Base-by-base conservation (phyloP, 2,113 vertebrate species). In the Rynchops niger region DNA sequence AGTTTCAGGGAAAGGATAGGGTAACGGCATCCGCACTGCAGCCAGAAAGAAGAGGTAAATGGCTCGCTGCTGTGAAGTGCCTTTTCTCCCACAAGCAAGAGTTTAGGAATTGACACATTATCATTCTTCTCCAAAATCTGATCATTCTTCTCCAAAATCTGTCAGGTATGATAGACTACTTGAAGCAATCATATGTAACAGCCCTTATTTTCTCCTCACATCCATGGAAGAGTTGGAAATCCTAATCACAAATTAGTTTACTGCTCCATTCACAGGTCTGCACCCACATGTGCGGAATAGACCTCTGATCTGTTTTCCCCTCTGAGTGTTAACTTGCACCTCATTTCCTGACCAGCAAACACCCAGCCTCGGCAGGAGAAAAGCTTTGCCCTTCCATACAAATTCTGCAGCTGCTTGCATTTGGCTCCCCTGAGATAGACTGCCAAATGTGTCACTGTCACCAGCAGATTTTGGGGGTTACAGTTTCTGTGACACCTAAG, bases 21-120 rank as follows among this genome's bases (percentile, higher is more conserved):
- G 5, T 59, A 69, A 6, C 1, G 3, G 47, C 6, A 76, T 20
- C 15, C 1, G 2, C 5, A 2, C 12, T 40, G 12, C 10, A 59
- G 14, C 15, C n/a, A 47, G 47, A 62, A 87, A 36, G 22, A 70
- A 43, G 11, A 66, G 30, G 23, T 81, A 77, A 86, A 73, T 19
- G 7, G 11, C 34, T 83, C 15, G 6, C 19, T 63, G 9, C 20
- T 58, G 7, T n/a, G 30, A 85, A 70, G 10, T 36, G 11, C 5
- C 9, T 17, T 19, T 86, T 73, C 32, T 86, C 14, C 25, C 15
- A 40, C 12, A 43, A 49, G n/a, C 9, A 63, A 43, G 19, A 19
- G 11, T 47, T 91, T 25, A 47, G 21, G 21, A 81, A 89, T 9
- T 61, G 11, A 30, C 23, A 56, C 1, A 1, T 76, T 90, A 67